Evolutionary conservation across 2,888 invertebrate species (phyloP).

Genomic region (Tyria jacobaeae): DNA sequence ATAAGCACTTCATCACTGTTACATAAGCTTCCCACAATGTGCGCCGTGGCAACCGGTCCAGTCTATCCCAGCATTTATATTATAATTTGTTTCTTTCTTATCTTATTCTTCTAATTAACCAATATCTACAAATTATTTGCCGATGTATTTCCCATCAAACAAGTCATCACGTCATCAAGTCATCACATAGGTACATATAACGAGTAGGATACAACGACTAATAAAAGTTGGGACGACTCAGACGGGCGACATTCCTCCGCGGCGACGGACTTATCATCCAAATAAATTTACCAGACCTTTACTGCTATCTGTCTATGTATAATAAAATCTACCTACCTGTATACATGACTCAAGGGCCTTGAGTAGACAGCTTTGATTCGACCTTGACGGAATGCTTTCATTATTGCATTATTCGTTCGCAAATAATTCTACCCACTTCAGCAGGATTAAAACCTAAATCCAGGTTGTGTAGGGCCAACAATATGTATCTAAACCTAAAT

Average conservation of each 20-base stretch:
- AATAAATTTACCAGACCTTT: conserved; percentile 60
- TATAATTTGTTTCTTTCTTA: too few relatives aligned
- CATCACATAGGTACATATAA: not conserved
- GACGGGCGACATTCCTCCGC: conserved; percentile 61
- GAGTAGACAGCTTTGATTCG: not conserved
- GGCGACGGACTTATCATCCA: conserved; percentile 64
- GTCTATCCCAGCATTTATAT: too few relatives aligned
- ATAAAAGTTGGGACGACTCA: conserved; percentile 40
- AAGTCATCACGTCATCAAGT: too few relatives aligned
- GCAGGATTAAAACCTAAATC: too few relatives aligned
- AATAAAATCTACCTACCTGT: conserved; percentile 34
- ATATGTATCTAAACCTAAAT: too few relatives aligned
- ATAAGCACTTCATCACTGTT: too few relatives aligned
- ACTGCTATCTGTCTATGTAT: conserved; percentile 26
- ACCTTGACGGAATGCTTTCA: conserved; percentile 1
- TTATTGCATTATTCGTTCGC: too few relatives aligned
- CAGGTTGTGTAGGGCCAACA: too few relatives aligned
- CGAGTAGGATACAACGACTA: conserved; percentile 10
- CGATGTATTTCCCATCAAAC: not conserved
- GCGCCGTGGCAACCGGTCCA: too few relatives aligned
- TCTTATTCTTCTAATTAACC: too few relatives aligned
- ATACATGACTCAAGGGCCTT: not conserved
- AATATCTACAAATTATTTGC: not conserved
- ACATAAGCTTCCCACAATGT: too few relatives aligned
- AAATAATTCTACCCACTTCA: too few relatives aligned